Evolutionary conservation across 2,888 invertebrate genomes (phyloP), one percentile per base, ranked within the genome.

Genomic region (Gymnocheta viridis): DNA sequence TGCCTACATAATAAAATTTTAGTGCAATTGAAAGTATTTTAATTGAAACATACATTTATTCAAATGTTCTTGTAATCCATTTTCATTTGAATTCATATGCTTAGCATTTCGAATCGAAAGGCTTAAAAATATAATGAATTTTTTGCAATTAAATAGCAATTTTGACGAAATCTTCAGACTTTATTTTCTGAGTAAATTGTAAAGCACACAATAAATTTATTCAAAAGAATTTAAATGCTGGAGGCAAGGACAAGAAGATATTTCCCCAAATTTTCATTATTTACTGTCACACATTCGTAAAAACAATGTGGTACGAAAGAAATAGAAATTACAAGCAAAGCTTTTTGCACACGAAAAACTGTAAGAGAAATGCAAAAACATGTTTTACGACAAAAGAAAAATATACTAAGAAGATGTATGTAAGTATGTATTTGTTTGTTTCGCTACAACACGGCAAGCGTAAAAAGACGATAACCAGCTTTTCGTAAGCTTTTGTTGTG

Each of bases 391-490:
- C 17, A 64, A 41, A 56, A 6, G 54, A 22, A 35, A 62, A 22
- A 56, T 38, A 47, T 27, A 56, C 10, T 58, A 73, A 80, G 47
- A 38, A 62, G 44, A n/a, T 56, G 41, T 77, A 38, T 32, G 17
- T 10, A 9, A 10, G n/a, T n/a, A n/a, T n/a, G 41, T n/a, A 49
- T 51, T 41, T 73, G 79, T 82, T 56, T 69, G 54, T 24, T 49
- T 77, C 54, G 24, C 51, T 60, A 66, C 58, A 76, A 74, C 82
- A 69, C 62, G 58, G 77, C 79, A 74, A 82, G 78, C 64, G 82
- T 85, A 77, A 85, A 82, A 76, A 82, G 82, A 86, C 78, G 82
- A 84, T 86, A 85, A 86, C 79, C 86, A 80, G 82, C 69, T 69
- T 84, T 64, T 19, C 24, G 78, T 78, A 66, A 69, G 62, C 47